Percentiles rank a stretch among this genome's conserved stretches.
phyloP scores from a whole-genome alignment of 2,888 invertebrate genomes.

The Cerastoderma edule region DNA sequence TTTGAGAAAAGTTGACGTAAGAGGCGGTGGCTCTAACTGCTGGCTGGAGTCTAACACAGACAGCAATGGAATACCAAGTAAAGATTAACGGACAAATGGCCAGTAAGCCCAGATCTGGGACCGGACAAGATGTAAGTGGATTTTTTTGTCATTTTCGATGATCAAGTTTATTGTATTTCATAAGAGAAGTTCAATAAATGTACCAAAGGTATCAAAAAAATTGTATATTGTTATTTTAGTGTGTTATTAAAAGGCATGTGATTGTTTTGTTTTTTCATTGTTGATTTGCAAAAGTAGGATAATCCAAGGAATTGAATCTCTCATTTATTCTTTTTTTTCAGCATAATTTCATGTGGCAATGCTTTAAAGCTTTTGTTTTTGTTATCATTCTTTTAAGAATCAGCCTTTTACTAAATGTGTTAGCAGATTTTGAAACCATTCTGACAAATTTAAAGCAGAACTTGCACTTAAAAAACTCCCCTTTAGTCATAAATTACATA shows the following conservation, averaged over 20 bases:
- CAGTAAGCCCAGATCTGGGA: conserved; percentile 32
- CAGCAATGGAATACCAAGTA: conserved; percentile 57
- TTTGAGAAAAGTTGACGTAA: not conserved
- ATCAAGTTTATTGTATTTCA: not conserved
- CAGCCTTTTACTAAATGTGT: not conserved
- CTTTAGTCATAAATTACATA: not conserved
- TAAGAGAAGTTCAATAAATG: not conserved
- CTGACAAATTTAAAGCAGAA: not conserved
- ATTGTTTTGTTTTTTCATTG: not conserved
- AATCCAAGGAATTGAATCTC: not conserved
- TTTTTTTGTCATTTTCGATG: not conserved
- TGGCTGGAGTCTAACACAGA: not conserved
- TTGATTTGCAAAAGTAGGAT: not conserved
- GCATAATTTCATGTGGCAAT: not conserved
- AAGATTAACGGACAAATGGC: conserved; percentile 58
- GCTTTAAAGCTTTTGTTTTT: not conserved
- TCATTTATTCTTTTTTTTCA: not conserved
- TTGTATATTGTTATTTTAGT: too few relatives aligned
- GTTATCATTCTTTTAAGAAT: not conserved
- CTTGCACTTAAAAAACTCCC: too few relatives aligned
- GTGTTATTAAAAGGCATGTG: too few relatives aligned
- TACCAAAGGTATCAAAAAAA: not conserved
- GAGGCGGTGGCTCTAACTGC: not conserved
- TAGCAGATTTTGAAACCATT: not conserved
- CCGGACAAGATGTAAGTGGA: conserved; percentile 22